These are phyloP conservation scores for Argyresthia albistria DNA, from an alignment of 2,888 invertebrate genomes.

Conservation along the genomic window DNA sequence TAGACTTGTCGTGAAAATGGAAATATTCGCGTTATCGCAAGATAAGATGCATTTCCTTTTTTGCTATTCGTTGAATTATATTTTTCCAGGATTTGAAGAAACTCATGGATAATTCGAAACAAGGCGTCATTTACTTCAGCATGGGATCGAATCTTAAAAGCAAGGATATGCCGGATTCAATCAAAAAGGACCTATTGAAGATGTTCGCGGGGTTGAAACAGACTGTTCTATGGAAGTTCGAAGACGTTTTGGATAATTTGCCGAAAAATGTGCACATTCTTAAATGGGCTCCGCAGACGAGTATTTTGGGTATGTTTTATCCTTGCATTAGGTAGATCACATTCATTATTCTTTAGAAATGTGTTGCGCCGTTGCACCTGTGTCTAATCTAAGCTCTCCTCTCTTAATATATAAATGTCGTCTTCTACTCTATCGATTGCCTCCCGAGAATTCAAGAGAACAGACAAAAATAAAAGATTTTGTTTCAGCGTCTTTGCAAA, in stretches of 20 bases:
- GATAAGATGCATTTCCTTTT: neutral
- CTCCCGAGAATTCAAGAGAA: too few relatives aligned
- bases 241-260: constrained; percentile 19
- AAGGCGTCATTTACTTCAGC: constrained; percentile 43
- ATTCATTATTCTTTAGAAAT: too few relatives aligned
- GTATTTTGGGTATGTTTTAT: constrained; percentile 28
- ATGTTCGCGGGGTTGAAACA: constrained; percentile 33
- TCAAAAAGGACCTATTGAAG: constrained; percentile 20
- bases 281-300: constrained; percentile 34
- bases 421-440: too few relatives aligned
- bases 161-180: constrained; percentile 23
- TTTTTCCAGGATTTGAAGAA: constrained; percentile 35
- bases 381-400: too few relatives aligned
- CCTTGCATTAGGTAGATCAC: neutral
- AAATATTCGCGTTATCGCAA: too few relatives aligned
- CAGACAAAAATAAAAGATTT: too few relatives aligned
- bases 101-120: constrained; percentile 28
- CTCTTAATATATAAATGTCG: too few relatives aligned
- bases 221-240: constrained; percentile 44
- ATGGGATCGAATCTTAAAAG: constrained; percentile 38
- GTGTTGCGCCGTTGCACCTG: too few relatives aligned
- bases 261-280: constrained; percentile 31
- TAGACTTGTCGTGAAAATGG: too few relatives aligned
- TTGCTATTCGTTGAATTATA: neutral
- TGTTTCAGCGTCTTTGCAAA: too few relatives aligned